Percentiles rank a stretch among this genome's conserved stretches.
Conservation (phyloP, 2,113 vertebrate species). For the Aspiorhynchus laticeps region DNA sequence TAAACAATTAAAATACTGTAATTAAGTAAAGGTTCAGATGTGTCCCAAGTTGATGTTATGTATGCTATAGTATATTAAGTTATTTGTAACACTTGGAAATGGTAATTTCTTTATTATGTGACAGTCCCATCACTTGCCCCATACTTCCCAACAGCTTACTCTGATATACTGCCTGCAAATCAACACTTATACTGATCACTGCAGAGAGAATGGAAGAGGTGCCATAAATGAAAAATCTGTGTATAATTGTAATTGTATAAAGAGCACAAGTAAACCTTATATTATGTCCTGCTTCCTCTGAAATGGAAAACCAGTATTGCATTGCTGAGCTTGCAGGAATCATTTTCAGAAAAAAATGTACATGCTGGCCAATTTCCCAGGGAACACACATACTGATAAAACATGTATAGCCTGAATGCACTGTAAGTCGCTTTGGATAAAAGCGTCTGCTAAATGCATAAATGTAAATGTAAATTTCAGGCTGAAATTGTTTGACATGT, state of each 20-base stretch:
- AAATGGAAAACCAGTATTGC: background rate
- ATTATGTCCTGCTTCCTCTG: background rate
- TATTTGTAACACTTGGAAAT: background rate
- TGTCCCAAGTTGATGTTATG: background rate
- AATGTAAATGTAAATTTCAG: background rate
- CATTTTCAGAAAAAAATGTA: background rate
- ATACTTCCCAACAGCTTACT: background rate
- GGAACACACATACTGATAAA: too few species aligned
- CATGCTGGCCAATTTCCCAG: background rate
- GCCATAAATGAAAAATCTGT: background rate
- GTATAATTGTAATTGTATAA: background rate
- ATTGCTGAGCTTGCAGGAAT: conserved; percentile 2
- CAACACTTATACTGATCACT: background rate
- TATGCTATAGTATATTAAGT: too few species aligned
- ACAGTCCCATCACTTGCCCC: background rate
- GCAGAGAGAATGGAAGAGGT: background rate
- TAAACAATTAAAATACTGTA: background rate
- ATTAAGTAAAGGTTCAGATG: background rate
- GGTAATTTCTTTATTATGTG: background rate
- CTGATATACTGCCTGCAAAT: background rate
- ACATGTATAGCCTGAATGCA: too few species aligned
- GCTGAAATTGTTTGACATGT: background rate
- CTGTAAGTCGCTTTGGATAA: too few species aligned
- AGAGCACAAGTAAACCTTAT: background rate
- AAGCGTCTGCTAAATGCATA: too few species aligned